Conservation (phyloP, 2,797 vertebrate species). For the Coranthus polyacanthus region DNA sequence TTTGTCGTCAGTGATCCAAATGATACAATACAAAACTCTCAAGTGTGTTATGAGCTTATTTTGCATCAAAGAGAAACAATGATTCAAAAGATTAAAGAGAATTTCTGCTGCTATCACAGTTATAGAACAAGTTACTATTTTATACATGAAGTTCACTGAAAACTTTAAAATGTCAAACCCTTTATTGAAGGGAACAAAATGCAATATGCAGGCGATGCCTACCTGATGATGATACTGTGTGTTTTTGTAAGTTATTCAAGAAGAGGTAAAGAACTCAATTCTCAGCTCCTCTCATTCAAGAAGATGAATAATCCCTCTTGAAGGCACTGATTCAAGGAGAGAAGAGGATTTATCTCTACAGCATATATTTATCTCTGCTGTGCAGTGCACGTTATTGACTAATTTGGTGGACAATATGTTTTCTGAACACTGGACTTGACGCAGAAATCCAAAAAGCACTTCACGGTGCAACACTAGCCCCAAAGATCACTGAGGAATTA, state of each 20-base stretch:
- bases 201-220: constrained; percentile 66
- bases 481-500: constrained; percentile 69
- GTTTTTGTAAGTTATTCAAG: constrained; percentile 58
- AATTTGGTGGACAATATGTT: constrained; percentile 60
- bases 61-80: constrained; percentile 54
- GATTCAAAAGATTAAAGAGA: constrained; percentile 28
- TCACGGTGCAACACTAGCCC: constrained; percentile 67
- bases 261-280: constrained; percentile 45
- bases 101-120: constrained; percentile 68
- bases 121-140: constrained; percentile 56
- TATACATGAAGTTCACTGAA: constrained; percentile 51
- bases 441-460: constrained; percentile 78
- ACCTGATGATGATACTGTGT: constrained; percentile 65
- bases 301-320: constrained; percentile 53
- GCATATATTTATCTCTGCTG: constrained; percentile 67
- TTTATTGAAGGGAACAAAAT: constrained; percentile 51
- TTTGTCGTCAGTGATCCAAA: constrained; percentile 49
- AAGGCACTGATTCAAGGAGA: constrained; percentile 62
- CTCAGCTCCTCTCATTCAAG: constrained; percentile 51
- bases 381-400: no score
- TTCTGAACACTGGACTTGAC: constrained; percentile 71
- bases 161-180: constrained; percentile 29
- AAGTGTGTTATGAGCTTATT: constrained; percentile 50
- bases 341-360: constrained; percentile 50
- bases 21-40: constrained; percentile 42